Conservation (phyloP, 2,797 vertebrate species). For the Tokudaia muenninki region DNA sequence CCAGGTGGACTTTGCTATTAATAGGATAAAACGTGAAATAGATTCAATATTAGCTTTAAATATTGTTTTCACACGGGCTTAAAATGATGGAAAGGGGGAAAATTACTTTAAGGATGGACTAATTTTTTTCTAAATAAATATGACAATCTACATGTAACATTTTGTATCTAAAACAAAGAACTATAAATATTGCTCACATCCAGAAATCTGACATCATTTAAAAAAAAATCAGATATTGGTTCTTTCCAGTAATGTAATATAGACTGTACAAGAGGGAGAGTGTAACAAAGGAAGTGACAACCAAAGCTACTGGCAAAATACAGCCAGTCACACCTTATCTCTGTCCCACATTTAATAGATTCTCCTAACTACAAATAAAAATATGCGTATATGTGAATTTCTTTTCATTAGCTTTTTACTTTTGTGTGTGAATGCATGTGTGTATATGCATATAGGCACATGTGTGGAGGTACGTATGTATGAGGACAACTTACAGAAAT, state of each 20-base stretch:
- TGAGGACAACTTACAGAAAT: neutral
- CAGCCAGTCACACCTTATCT: neutral
- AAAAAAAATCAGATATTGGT: constrained; percentile 11
- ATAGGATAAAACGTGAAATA: constrained; percentile 55
- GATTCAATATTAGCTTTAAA: constrained; percentile 7
- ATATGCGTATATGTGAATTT: neutral
- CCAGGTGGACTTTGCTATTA: neutral
- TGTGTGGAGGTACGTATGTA: neutral
- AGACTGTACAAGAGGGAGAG: neutral
- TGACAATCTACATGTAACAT: constrained; percentile 21
- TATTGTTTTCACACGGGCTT: constrained; percentile 7
- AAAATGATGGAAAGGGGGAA: constrained; percentile 41
- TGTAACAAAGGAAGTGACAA: constrained; percentile 13
- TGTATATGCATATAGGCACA: neutral
- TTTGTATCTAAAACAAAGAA: neutral
- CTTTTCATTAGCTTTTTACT: neutral
- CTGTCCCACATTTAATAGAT: constrained; percentile 5
- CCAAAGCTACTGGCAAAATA: neutral
- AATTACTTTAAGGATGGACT: constrained; percentile 16
- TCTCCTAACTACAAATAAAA: constrained; percentile 46
- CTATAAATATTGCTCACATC: neutral
- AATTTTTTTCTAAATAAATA: constrained; percentile 49
- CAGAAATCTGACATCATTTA: constrained; percentile 6
- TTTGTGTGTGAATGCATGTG: neutral
- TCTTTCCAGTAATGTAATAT: neutral